Percentiles rank a stretch among this genome's conserved stretches.
Conservation (phyloP, 2,797 vertebrate genomes). For the Characodon lateralis region DNA sequence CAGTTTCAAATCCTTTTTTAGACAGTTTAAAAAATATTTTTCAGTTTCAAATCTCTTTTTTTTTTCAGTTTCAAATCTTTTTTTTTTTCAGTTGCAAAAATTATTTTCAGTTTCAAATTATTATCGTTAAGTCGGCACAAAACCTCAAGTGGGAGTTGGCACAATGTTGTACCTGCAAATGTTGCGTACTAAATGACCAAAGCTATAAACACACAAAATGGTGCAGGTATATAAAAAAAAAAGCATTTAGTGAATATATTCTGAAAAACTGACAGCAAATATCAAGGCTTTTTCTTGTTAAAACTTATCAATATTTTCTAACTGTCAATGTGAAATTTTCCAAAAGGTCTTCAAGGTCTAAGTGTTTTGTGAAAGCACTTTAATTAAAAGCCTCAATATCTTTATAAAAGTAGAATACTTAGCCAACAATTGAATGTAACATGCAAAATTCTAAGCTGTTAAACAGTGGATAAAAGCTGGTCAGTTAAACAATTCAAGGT, state of each 20-base stretch:
- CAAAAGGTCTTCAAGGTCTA: background rate
- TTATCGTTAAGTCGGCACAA: background rate
- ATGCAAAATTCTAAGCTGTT: constrained; percentile 44
- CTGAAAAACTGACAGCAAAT: background rate
- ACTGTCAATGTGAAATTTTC: constrained; percentile 6
- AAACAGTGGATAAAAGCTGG: constrained; percentile 24
- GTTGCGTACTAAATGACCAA: too few relatives aligned
- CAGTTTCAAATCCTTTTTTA: too few relatives aligned
- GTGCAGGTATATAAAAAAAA: background rate
- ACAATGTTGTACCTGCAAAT: background rate
- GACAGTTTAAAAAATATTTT: too few relatives aligned
- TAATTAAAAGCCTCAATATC: constrained; percentile 33
- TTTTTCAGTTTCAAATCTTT: too few relatives aligned
- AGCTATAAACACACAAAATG: background rate
- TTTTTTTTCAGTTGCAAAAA: too few relatives aligned
- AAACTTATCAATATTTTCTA: background rate
- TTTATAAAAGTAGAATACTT: constrained; percentile 37
- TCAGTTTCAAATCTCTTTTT: too few relatives aligned
- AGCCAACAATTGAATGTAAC: constrained; percentile 27
- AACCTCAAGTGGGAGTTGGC: background rate
- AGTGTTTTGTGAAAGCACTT: constrained; percentile 38
- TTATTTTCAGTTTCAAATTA: too few relatives aligned
- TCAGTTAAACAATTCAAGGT: background rate
- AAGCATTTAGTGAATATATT: background rate
- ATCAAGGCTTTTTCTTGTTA: background rate